phyloP scores from a whole-genome alignment of 2,797 vertebrate species.

The Lycodopsis pacificus region DNA sequence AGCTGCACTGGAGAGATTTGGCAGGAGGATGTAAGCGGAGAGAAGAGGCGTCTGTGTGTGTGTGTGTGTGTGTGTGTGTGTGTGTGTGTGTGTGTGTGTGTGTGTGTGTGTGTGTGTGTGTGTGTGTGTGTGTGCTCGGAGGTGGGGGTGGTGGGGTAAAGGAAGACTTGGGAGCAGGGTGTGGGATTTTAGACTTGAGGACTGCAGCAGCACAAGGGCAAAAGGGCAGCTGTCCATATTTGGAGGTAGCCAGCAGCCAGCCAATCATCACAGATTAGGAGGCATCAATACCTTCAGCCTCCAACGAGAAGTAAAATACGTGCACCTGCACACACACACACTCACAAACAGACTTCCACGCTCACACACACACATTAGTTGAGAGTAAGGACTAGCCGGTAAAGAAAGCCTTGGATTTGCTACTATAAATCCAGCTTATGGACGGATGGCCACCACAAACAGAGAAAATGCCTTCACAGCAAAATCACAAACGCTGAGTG shows the following conservation, averaged over 20 bases:
- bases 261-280: slow-evolving; percentile 72
- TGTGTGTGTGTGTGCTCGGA: neutral
- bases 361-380: slow-evolving; percentile 57
- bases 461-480: slow-evolving; percentile 71
- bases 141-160: neutral
- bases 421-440: slow-evolving; percentile 75
- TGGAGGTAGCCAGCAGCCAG: slow-evolving; percentile 52
- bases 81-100: too few species aligned
- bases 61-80: neutral
- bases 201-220: slow-evolving; percentile 58
- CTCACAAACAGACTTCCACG: slow-evolving; percentile 13
- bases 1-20: slow-evolving; percentile 36
- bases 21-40: slow-evolving; percentile 29
- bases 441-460: slow-evolving; percentile 69
- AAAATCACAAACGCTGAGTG: slow-evolving; percentile 66
- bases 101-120: too few species aligned
- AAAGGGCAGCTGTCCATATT: slow-evolving; percentile 64
- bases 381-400: slow-evolving; percentile 61
- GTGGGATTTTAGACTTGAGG: slow-evolving; percentile 54
- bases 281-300: slow-evolving; percentile 63
- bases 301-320: slow-evolving; percentile 50
- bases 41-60: slow-evolving; percentile 1
- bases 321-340: slow-evolving; percentile 8
- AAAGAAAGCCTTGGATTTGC: slow-evolving; percentile 73
- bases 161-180: slow-evolving; percentile 20